These are phyloP conservation scores for Misgurnus anguillicaudatus DNA, from an alignment of 2,113 vertebrate genomes.

Conservation along the genomic window DNA sequence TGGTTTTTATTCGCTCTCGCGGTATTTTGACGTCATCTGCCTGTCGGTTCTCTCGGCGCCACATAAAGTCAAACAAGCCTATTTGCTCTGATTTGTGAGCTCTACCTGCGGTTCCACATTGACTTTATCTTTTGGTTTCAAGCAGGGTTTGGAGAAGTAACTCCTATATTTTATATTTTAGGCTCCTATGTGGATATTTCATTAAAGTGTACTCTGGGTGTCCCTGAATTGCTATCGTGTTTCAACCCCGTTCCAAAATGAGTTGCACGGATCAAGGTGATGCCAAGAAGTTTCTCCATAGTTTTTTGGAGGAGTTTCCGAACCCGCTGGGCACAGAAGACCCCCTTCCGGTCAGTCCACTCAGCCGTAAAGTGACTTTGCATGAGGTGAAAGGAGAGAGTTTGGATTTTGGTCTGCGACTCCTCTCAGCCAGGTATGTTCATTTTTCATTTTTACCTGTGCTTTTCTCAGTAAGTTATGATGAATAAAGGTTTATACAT, in stretches of 20 bases:
- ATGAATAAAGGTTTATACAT: neutral
- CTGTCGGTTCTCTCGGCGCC: too few species aligned
- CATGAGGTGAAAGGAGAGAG: constrained; percentile 82
- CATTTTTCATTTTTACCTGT: neutral
- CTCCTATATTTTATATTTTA: neutral
- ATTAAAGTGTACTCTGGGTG: neutral
- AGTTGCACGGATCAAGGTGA: constrained; percentile 57
- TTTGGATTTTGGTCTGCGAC: constrained; percentile 73
- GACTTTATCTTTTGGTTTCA: too few species aligned
- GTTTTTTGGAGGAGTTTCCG: constrained; percentile 77
- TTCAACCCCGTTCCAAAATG: constrained; percentile 30
- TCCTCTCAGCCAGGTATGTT: constrained; percentile 66
- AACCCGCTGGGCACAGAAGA: constrained; percentile 67
- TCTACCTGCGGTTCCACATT: too few species aligned
- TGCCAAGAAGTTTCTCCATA: constrained; percentile 65
- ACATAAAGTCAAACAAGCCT: too few species aligned
- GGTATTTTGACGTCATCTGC: too few species aligned
- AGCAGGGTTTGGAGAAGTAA: neutral
- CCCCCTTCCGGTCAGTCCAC: constrained; percentile 70
- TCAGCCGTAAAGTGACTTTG: constrained; percentile 67
- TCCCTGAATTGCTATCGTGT: neutral
- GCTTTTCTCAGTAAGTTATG: neutral
- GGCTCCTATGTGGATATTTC: neutral
- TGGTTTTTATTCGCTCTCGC: too few species aligned
- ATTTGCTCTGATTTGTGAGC: too few species aligned